Base-by-base conservation (phyloP, 1,140 invertebrate genomes). In the Drosophila ogumai region DNA sequence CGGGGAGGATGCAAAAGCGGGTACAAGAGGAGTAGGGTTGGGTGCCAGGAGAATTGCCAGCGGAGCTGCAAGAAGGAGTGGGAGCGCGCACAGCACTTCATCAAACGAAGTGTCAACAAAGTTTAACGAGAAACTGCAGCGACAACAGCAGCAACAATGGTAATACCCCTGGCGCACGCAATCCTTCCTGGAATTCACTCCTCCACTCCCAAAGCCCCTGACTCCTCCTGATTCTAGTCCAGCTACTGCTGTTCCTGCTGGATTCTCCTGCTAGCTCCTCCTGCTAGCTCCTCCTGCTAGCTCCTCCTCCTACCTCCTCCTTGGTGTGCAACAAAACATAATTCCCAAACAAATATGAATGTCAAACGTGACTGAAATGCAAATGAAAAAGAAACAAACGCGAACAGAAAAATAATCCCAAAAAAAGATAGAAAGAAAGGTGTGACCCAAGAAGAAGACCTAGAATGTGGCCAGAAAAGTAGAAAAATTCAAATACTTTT, bases 301-400 rank as follows among this genome's bases (percentile, higher is more conserved):
- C 49, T 55, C 22, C 31, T 63, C 59, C 77, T 4, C 5, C 49
- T 9, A 52, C 49, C 25, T 40, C 22, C 31, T 49, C n/a, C n/a
- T 36, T 36, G 36, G 50, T 54, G 52, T 67, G 72, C 59, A 76
- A 58, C 79, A 77, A 63, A 56, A 76, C 54, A 75, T 85, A 86
- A 85, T 85, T 86, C 82, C 68, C 64, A 81, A 81, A 85, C 74
- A 85, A 81, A 86, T 85, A 82, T 87, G 79, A 87, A 87, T 82
- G 75, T 87, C 82, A 87, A 80, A 87, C 82, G 82, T 87, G 82
- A 87, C 82, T 82, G 82, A 87, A 87, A 82, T 87, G 67, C 66
- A 79, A 78, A 68, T 73, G 68, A 47, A 84, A 68, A 65, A 43
- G 43, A 28, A 34, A 50, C 66, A 38, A 38, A 31, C 19, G 32